Base-by-base conservation (phyloP, 2,113 vertebrate species). In the Eulemur macaco region DNA sequence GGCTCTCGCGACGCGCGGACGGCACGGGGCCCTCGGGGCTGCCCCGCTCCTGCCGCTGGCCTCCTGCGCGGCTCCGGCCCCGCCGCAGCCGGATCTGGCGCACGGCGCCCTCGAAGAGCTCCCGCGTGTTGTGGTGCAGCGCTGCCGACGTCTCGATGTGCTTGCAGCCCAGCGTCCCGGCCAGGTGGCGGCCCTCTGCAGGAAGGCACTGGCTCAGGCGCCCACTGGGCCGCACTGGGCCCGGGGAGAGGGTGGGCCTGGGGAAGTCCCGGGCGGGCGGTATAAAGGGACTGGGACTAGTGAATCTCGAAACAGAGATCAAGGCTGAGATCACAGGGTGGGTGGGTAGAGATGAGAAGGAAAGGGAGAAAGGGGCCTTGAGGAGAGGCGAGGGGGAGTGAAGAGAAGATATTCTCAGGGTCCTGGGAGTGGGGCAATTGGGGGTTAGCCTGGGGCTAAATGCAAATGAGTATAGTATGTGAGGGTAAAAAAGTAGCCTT, bases 61-160 rank as follows among this genome's bases (percentile, higher is more conserved):
- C 76, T 95, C 98, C 10, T 34, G 96, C 9, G 50, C 96, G 92
- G 84, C 68, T 23, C 42, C 95, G 76, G 97, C 98, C 17, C 95
- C 98, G 95, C 52, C 99, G 98, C 95, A 99, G 97, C 89, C 90
- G 99, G 98, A 97, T 99, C 98, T 99, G 98, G 86, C 99, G 98
- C 87, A 99, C 99, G 0, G 98, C 99, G 5, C 99, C 98, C 96
- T 99, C 99, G 91, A 99, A 98, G 71, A 99, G 98, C 98, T 99
- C 99, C 0, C 97, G 97, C 0, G 99, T 99, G 45, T 99, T 99
- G 96, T 99, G 99, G 76, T 99, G 99, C 97, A 99, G 98, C 4
- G 99, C 99, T 31, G 99, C 99, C 0, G 99, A 99, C 29, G 99
- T 99, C 98, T 99, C 99, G 89, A 99, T 98, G 84, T 99, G 99